Conservation (phyloP, 2,113 vertebrate species). For the Anolis carolinensis region DNA sequence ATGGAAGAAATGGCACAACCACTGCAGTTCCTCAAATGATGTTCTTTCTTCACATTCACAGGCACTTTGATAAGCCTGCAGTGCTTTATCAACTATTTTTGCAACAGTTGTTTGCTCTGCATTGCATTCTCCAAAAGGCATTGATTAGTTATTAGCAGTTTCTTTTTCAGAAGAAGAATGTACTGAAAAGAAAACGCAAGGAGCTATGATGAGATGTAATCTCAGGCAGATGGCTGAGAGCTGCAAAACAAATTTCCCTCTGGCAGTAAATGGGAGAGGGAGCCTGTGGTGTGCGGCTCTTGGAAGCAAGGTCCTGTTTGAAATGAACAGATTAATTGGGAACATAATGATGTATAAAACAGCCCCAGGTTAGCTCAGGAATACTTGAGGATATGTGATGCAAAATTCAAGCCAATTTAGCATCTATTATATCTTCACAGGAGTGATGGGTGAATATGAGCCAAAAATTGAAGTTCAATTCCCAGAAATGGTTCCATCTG, state of each 20-base stretch:
- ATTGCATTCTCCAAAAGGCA: conserved; percentile 31
- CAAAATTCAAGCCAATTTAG: conserved; percentile 51
- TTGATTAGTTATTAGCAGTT: conserved; percentile 33
- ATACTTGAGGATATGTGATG: conserved; percentile 17
- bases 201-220: conserved; percentile 42
- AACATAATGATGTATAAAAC: conserved; percentile 52
- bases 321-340: conserved; percentile 66
- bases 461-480: conserved; percentile 99
- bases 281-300: conserved; percentile 51
- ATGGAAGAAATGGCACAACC: conserved; percentile 45
- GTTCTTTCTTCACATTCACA: conserved; percentile 40
- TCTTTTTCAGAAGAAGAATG: conserved; percentile 33
- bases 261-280: conserved; percentile 53
- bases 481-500: conserved; percentile 89
- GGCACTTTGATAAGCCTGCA: conserved; percentile 30
- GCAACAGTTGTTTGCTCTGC: not conserved
- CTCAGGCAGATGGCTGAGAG: conserved; percentile 63
- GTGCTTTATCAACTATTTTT: conserved; percentile 45
- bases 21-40: conserved; percentile 6
- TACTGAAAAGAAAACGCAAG: conserved; percentile 20
- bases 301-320: conserved; percentile 51
- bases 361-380: conserved; percentile 45
- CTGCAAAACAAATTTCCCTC: conserved; percentile 53
- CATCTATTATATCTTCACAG: conserved; percentile 76
- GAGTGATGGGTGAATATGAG: conserved; percentile 98